These are phyloP conservation scores for Forpus xanthops DNA, from an alignment of 2,797 vertebrate species.

Conservation along the genomic window DNA sequence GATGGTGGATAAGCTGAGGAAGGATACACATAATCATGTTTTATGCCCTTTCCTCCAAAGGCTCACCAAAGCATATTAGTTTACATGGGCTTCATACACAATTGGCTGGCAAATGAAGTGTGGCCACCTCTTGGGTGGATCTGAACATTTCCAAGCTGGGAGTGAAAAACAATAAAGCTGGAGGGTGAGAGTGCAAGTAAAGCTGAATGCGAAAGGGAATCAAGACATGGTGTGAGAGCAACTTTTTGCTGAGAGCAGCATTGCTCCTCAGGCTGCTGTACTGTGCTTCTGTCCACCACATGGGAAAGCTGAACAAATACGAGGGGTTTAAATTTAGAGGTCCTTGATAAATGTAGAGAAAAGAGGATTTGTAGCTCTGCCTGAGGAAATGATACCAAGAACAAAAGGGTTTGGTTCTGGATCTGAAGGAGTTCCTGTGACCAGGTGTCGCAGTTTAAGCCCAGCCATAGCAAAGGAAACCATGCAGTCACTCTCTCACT, in stretches of 20 bases:
- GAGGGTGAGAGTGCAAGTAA: background rate
- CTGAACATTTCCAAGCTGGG: background rate
- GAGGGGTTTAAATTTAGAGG: background rate
- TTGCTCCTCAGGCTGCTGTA: accelerated
- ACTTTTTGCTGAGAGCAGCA: background rate
- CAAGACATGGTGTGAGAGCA: background rate
- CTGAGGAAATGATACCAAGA: background rate
- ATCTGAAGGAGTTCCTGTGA: accelerated
- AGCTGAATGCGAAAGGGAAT: background rate
- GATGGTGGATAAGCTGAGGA: accelerated
- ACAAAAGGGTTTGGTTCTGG: background rate
- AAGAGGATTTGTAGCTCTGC: background rate
- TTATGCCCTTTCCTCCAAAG: background rate
- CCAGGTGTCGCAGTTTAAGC: no score
- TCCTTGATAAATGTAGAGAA: background rate
- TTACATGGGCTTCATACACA: background rate
- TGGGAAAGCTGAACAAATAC: background rate
- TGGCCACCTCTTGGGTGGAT: background rate
- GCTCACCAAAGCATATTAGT: background rate
- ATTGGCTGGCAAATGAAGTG: slow-evolving; percentile 38
- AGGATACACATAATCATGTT: accelerated
- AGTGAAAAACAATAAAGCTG: background rate
- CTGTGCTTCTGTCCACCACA: background rate
- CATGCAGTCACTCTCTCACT: no score
- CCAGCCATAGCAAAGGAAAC: no score